phyloP scores from a whole-genome alignment of 2,888 invertebrate species.

The Peribatodes rhomboidaria region DNA sequence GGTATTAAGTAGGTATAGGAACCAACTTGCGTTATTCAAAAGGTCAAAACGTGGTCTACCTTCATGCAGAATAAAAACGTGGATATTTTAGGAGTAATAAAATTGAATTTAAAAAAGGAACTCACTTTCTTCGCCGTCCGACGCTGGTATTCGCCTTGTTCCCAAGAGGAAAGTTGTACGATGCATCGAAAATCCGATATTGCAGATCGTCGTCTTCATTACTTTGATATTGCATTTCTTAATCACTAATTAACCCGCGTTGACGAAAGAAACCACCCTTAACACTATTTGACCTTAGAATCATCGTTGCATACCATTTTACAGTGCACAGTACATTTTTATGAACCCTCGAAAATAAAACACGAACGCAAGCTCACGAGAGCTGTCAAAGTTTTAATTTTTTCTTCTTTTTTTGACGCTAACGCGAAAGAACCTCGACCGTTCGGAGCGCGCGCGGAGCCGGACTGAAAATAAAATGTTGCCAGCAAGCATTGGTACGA shows the following conservation, averaged over 20 bases:
- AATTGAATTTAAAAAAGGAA: constrained; percentile 48
- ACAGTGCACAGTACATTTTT: constrained; percentile 43
- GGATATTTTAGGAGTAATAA: not conserved
- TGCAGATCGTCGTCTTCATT: constrained; percentile 83
- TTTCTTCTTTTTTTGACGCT: constrained; percentile 45
- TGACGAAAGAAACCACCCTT: constrained; percentile 77
- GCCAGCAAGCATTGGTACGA: not conserved
- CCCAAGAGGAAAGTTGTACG: constrained; percentile 76
- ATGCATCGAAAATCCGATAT: constrained; percentile 85
- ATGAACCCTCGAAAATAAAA: constrained; percentile 40
- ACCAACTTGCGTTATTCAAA: not conserved
- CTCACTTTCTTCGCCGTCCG: constrained; percentile 77
- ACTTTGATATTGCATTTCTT: constrained; percentile 85
- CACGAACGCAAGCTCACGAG: constrained; percentile 22
- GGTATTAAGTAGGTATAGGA: not conserved
- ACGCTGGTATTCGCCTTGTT: constrained; percentile 59
- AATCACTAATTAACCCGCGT: constrained; percentile 70
- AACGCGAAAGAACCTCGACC: constrained; percentile 58
- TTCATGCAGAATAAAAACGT: not conserved
- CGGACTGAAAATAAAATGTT: constrained; percentile 63
- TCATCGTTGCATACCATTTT: constrained; percentile 72
- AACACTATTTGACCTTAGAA: constrained; percentile 72
- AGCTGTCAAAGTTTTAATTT: constrained; percentile 16
- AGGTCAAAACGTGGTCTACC: constrained; percentile 4
- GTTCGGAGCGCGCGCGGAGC: constrained; percentile 72